A percentile compares a stretch with the other conserved stretches of the same genome.
Conservation (phyloP, 2,797 vertebrate genomes). For the Tarsius wallacei region DNA sequence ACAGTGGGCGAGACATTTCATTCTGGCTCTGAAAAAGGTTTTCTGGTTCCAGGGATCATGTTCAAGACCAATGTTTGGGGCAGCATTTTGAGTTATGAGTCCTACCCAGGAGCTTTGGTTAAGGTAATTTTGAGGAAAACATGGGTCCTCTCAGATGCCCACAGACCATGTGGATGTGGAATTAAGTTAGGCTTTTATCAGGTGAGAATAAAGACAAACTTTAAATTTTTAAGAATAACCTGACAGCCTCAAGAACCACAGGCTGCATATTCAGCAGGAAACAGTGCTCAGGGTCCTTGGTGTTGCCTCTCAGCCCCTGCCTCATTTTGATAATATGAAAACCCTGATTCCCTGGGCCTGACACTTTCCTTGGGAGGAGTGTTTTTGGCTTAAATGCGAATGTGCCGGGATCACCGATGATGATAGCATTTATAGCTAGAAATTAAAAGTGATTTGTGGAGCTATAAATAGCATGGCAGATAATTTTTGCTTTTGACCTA, state of each 20-base stretch:
- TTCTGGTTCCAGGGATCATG: background rate
- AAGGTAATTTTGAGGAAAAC: background rate
- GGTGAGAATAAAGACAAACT: background rate
- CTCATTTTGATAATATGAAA: background rate
- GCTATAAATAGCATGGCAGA: background rate
- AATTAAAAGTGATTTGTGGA: background rate
- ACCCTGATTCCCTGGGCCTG: background rate
- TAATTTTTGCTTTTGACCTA: background rate
- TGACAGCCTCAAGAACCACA: background rate
- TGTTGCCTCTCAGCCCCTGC: background rate
- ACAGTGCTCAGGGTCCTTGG: rapidly evolving
- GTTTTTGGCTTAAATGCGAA: background rate
- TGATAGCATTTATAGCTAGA: background rate
- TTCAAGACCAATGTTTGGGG: background rate
- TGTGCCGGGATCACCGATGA: background rate
- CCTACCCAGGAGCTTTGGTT: background rate
- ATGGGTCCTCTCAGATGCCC: background rate
- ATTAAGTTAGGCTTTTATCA: background rate
- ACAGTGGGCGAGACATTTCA: background rate
- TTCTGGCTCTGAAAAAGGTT: background rate
- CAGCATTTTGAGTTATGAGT: background rate
- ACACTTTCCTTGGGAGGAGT: background rate
- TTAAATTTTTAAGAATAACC: background rate
- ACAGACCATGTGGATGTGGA: background rate
- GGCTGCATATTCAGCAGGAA: background rate